phyloP scores from a whole-genome alignment of 2,113 vertebrate species.

The Oncorhynchus mykiss region DNA sequence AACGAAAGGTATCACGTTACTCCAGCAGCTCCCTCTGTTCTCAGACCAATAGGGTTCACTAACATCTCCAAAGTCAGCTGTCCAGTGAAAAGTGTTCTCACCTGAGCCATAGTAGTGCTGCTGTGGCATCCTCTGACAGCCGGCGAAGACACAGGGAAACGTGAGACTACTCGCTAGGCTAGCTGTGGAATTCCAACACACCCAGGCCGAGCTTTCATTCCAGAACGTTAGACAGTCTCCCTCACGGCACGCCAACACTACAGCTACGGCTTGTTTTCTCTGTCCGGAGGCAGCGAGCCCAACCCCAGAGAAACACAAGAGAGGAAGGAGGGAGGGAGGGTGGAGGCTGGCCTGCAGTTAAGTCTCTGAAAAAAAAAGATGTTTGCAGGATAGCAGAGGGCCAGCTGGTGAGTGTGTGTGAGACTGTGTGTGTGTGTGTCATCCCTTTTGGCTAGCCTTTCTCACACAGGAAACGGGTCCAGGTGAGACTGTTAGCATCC shows the following conservation, averaged over 20 bases:
- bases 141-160: background rate
- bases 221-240: too few relatives aligned
- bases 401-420: background rate
- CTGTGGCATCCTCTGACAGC: conserved; percentile 17
- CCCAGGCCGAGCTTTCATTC: background rate
- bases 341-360: conserved; percentile 5
- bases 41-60: background rate
- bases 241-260: background rate
- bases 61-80: background rate
- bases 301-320: conserved; percentile 6
- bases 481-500: too few relatives aligned
- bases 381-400: background rate
- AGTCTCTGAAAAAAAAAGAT: background rate
- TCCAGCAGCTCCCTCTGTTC: background rate
- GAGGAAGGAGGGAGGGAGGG: background rate
- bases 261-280: background rate
- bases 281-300: conserved; percentile 5
- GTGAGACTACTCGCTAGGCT: background rate
- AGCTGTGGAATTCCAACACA: background rate
- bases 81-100: conserved; percentile 13
- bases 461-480: too few relatives aligned
- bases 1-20: background rate
- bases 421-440: background rate
- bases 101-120: conserved; percentile 31
- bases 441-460: too few relatives aligned